Conservation (phyloP, 1,140 invertebrate species). For the Trissolcus basalis region DNA sequence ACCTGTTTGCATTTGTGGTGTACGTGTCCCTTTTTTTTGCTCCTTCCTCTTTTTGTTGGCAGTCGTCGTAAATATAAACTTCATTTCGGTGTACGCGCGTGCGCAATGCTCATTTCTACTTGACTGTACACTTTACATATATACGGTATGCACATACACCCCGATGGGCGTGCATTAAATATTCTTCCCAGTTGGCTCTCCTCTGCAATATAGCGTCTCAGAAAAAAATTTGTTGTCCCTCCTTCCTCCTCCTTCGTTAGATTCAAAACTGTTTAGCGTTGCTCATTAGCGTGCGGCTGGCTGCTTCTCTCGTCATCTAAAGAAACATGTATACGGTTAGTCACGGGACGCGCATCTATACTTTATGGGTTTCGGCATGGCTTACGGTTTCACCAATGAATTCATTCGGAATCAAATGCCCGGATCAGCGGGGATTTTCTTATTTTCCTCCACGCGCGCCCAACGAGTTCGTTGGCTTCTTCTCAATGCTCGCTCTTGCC, state of each 20-base stretch:
- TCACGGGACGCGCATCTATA: background rate
- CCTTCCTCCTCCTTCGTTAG: conserved; percentile 28
- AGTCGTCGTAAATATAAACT: conserved; percentile 60
- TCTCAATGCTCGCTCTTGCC: conserved; percentile 1
- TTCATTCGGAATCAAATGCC: conserved; percentile 29
- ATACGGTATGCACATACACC: conserved; percentile 41
- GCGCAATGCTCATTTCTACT: conserved; percentile 41
- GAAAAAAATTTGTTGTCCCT: conserved; percentile 41
- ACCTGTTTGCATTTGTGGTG: conserved; percentile 58
- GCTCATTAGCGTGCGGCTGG: conserved; percentile 46
- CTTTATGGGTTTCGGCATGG: conserved; percentile 22
- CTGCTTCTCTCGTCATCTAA: conserved; percentile 48
- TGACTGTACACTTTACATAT: conserved; percentile 56
- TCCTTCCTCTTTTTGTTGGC: conserved; percentile 44
- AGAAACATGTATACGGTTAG: conserved; percentile 47
- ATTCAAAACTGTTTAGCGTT: conserved; percentile 55
- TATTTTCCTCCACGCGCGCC: conserved; percentile 10
- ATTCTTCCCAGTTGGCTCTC: conserved; percentile 50
- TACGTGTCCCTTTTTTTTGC: background rate
- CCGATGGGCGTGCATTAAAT: conserved; percentile 24
- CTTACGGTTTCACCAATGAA: conserved; percentile 41
- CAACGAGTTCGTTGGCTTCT: conserved; percentile 14
- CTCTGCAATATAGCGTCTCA: conserved; percentile 48
- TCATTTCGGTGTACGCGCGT: conserved; percentile 54
- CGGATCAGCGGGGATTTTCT: conserved; percentile 21